These are phyloP conservation scores for Drosophila obscura DNA, from an alignment of 1,140 invertebrate species.

Conservation along the genomic window DNA sequence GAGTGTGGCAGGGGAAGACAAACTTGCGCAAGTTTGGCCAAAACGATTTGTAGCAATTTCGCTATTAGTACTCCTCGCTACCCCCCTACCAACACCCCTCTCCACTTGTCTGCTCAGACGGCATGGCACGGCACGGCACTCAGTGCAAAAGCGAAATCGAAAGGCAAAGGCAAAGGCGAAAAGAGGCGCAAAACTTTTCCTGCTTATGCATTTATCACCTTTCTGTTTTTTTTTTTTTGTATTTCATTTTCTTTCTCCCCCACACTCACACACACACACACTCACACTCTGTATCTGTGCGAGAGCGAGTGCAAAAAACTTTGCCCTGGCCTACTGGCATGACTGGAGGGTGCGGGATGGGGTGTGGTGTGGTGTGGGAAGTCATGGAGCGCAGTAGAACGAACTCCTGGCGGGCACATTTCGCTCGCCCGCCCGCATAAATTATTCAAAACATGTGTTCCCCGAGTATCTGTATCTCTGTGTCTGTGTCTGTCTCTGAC, in stretches of 20 bases:
- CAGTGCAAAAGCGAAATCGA: conserved; percentile 38
- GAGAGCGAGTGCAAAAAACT: conserved; percentile 55
- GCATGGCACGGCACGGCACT: background rate
- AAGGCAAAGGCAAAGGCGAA: conserved; percentile 35
- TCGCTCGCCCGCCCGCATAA: conserved; percentile 75
- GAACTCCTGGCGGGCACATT: conserved; percentile 78
- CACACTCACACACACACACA: too few relatives aligned
- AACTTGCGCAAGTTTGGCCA: conserved; percentile 78
- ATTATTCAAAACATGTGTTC: conserved; percentile 83
- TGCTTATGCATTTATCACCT: conserved; percentile 82
- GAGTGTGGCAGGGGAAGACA: conserved; percentile 54
- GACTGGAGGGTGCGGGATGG: background rate
- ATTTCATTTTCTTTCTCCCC: background rate
- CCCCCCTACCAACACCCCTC: background rate
- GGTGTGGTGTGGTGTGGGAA: conserved; percentile 5
- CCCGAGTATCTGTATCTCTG: conserved; percentile 55
- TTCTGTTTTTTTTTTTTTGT: conserved; percentile 39
- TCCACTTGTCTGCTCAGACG: background rate
- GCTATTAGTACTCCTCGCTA: conserved; percentile 63
- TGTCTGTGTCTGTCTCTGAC: conserved; percentile 63
- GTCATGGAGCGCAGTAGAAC: conserved; percentile 37
- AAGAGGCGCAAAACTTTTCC: conserved; percentile 70
- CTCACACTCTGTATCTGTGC: background rate
- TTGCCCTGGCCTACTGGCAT: conserved; percentile 74
- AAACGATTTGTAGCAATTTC: conserved; percentile 82